These are phyloP conservation scores for Thinocorus orbignyianus DNA, from an alignment of 2,113 vertebrate species.

Conservation along the genomic window DNA sequence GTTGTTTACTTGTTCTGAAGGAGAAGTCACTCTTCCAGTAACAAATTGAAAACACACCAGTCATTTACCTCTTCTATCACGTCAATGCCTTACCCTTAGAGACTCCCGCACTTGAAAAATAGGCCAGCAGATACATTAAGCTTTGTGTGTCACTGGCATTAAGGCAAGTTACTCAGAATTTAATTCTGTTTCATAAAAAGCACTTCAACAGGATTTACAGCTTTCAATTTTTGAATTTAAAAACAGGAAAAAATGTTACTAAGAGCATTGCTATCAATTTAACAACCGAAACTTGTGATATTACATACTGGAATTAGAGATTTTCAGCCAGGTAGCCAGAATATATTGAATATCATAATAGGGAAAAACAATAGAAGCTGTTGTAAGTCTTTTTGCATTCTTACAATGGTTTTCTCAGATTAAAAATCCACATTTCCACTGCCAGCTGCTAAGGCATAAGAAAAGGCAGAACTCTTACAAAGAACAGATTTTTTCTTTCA, in stretches of 20 bases:
- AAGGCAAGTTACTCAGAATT: neutral
- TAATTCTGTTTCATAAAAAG: neutral
- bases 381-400: neutral
- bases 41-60: neutral
- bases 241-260: neutral
- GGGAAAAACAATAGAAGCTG: neutral
- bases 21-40: neutral
- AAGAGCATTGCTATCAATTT: neutral
- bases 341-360: neutral
- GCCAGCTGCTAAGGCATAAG: neutral
- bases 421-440: neutral
- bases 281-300: neutral
- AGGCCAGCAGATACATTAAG: conserved; percentile 3
- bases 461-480: neutral
- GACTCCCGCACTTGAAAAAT: neutral
- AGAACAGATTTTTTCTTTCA: neutral
- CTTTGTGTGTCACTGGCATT: neutral
- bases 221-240: neutral
- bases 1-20: neutral
- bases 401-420: neutral
- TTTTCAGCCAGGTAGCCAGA: neutral
- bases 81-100: neutral
- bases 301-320: neutral
- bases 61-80: neutral
- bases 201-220: neutral